Evolutionary conservation across 2,888 invertebrate species (phyloP).

Genomic region (Ypsolopha sequella): DNA sequence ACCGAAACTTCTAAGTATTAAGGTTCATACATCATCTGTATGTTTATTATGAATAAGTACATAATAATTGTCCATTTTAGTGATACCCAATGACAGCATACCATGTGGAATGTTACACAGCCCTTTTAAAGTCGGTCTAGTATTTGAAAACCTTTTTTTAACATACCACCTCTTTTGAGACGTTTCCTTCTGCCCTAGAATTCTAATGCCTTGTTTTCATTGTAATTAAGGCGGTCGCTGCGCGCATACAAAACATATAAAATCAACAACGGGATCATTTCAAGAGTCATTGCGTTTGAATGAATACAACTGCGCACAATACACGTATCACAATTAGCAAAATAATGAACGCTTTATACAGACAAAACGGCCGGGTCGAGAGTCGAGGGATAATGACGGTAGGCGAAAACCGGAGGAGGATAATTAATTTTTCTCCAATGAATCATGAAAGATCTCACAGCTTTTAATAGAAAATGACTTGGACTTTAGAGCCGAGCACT

Average conservation of each 20-base stretch:
- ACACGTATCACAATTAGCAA: conserved; percentile 12
- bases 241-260: neutral
- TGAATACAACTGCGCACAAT: conserved; percentile 11
- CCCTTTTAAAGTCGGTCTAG: too few relatives aligned
- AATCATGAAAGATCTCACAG: neutral
- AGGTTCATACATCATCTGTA: too few relatives aligned
- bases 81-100: too few relatives aligned
- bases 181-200: neutral
- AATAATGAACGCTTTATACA: conserved; percentile 9
- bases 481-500: neutral
- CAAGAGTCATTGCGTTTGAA: conserved; percentile 12
- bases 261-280: conserved; percentile 13
- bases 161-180: too few relatives aligned
- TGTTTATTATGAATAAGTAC: too few relatives aligned
- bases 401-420: neutral
- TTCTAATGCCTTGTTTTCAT: neutral
- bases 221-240: neutral
- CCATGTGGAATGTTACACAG: too few relatives aligned
- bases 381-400: neutral
- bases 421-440: neutral
- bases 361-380: neutral
- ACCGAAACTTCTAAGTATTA: too few relatives aligned
- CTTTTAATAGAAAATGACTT: neutral
- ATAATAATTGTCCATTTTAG: too few relatives aligned
- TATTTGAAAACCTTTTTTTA: too few relatives aligned